Percentiles rank a stretch among this genome's conserved stretches.
Evolutionary conservation across 2,113 vertebrate genomes (phyloP).

Genomic region (Serinus canaria): DNA sequence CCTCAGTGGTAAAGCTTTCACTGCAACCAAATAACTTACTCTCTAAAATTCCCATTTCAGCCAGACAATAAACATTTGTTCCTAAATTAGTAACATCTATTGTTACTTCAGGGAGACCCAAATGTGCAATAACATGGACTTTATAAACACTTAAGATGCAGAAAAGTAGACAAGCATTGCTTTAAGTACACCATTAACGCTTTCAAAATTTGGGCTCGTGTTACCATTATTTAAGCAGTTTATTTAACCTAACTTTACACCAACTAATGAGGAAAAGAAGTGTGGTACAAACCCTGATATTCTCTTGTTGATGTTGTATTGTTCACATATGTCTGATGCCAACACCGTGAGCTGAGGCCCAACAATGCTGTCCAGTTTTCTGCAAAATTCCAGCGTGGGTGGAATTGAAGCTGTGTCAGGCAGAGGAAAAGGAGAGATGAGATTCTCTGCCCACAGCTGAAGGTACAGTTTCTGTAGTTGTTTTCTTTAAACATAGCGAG

Average conservation of each 20-base stretch:
- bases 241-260: background rate
- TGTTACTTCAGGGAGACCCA: background rate
- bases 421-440: background rate
- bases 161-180: background rate
- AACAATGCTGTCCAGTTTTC: constrained; percentile 89
- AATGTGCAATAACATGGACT: background rate
- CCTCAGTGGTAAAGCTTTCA: background rate
- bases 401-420: constrained; percentile 79
- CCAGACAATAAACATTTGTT: background rate
- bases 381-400: constrained; percentile 90
- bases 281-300: constrained; percentile 85
- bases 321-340: constrained; percentile 97
- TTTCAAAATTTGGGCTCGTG: background rate
- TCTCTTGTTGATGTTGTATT: constrained; percentile 95
- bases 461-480: background rate
- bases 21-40: background rate
- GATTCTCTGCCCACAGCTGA: background rate
- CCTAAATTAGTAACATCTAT: background rate
- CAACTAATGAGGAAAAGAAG: background rate
- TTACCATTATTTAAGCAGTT: background rate
- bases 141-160: background rate
- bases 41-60: background rate
- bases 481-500: background rate
- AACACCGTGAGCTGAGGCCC: constrained; percentile 96
- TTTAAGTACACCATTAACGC: background rate